These are phyloP conservation scores for Vespertilio murinus DNA, from an alignment of 2,797 vertebrate species.

Conservation along the genomic window DNA sequence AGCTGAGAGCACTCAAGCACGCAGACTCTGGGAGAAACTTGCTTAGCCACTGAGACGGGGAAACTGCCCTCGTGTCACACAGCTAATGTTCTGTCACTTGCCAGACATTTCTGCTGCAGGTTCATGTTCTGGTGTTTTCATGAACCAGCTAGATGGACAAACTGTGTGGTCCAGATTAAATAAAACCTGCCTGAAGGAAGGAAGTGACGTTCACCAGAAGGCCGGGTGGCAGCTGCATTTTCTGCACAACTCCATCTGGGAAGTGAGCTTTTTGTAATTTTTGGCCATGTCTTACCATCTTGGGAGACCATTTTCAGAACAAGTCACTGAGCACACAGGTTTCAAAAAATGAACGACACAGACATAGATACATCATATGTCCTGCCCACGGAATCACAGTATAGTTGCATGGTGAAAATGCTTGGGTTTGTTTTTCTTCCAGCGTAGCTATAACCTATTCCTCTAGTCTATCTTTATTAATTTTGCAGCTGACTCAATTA, in stretches of 20 bases:
- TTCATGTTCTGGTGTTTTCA: constrained; percentile 35
- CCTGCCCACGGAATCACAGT: background rate
- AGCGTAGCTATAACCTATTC: background rate
- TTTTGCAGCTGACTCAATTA: background rate
- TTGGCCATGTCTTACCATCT: constrained; percentile 57
- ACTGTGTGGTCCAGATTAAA: constrained; percentile 62
- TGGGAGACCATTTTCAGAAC: constrained; percentile 51
- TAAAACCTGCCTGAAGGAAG: constrained; percentile 55
- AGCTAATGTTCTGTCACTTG: constrained; percentile 30
- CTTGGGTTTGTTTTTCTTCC: background rate
- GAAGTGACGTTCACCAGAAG: constrained; percentile 52
- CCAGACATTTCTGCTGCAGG: background rate
- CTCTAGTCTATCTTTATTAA: background rate
- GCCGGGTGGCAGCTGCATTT: constrained; percentile 72
- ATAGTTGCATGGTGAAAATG: background rate
- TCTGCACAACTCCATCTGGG: constrained; percentile 60
- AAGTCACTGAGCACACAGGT: constrained; percentile 31
- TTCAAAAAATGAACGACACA: background rate
- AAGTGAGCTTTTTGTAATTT: constrained; percentile 68
- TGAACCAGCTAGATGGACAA: constrained; percentile 7
- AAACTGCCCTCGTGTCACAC: constrained; percentile 25
- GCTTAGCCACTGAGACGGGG: background rate
- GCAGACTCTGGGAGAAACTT: background rate
- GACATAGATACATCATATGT: background rate
- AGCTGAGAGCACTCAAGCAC: constrained; percentile 5